phyloP scores from a whole-genome alignment of 2,888 invertebrate species.

The Aphidoletes aphidimyza region DNA sequence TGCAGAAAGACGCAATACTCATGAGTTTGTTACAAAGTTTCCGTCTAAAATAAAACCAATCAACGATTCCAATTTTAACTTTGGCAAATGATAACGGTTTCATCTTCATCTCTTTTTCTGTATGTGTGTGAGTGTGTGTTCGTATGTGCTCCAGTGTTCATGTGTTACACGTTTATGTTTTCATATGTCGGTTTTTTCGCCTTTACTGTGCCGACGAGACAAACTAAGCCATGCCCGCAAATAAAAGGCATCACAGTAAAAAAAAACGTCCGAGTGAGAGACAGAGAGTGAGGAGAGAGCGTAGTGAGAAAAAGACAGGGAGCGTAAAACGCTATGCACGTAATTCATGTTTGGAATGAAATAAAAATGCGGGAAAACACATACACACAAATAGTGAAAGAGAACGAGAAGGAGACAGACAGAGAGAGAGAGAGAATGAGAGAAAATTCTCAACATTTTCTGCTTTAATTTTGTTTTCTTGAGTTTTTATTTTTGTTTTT shows the following conservation, averaged over 20 bases:
- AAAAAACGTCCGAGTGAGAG: background rate
- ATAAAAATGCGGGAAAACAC: background rate
- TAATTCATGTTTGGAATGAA: conserved; percentile 35
- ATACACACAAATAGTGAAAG: background rate
- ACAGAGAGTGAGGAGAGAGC: background rate
- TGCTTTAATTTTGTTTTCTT: conserved; percentile 42
- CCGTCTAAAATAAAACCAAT: conserved; percentile 53
- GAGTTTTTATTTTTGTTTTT: conserved; percentile 30
- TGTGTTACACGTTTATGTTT: conserved; percentile 29
- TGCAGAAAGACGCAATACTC: conserved; percentile 53
- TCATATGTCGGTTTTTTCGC: conserved; percentile 7
- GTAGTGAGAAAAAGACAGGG: background rate
- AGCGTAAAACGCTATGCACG: background rate
- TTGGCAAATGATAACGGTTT: conserved; percentile 54
- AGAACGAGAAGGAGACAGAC: background rate
- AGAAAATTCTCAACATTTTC: conserved; percentile 31
- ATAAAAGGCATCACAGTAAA: background rate
- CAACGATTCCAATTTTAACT: conserved; percentile 54
- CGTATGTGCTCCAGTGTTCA: background rate
- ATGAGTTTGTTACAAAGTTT: conserved; percentile 52
- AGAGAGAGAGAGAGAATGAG: background rate
- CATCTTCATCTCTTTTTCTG: conserved; percentile 34
- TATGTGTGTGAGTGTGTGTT: background rate
- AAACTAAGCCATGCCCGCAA: conserved; percentile 26
- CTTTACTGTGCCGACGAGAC: conserved; percentile 21